Evolutionary conservation across 2,888 invertebrate species (phyloP), one percentile per base, ranked within the genome.

Genomic region (Pegoplata infirma): DNA sequence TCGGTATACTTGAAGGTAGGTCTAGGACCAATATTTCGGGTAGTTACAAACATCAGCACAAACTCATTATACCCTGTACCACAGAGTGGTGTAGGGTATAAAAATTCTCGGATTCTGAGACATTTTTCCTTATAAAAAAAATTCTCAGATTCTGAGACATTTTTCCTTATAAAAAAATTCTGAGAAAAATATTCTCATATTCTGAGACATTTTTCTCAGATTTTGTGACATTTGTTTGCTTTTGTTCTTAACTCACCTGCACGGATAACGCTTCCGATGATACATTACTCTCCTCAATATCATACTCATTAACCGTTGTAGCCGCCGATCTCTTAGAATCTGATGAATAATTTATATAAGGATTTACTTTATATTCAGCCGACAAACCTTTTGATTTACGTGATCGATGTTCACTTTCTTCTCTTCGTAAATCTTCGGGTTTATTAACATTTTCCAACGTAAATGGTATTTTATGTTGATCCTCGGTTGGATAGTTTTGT

Each of bases 191-290:
- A n/a, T n/a, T n/a, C n/a, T n/a, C n/a, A n/a, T n/a, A n/a, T n/a
- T n/a, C n/a, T n/a, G n/a, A n/a, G n/a, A n/a, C n/a, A n/a, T n/a
- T n/a, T 32, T 32, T 32, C 32, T 7, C 2, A 32, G 8, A 32
- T 23, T 23, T 23, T 3, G 6, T 23, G 32, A 32, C 3, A 10
- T 10, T 4, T 4, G 28, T 32, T 10, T 6, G 0, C 32, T 10
- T 32, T 32, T 32, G 8, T 12, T 17, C 7, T 6, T 5, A 7
- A 19, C 80, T 77, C 61, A 87, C 87, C 83, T 87, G 86, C 78
- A 88, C 85, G 61, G 87, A 85, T 80, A 87, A 82, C 32, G 88
- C 88, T 80, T 89, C 89, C 28, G 89, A 89, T 21, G 89, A 88
- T 44, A 89, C 84, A 78, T 87, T 87, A 53, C 85, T 84, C 80